Evolutionary conservation across 2,888 invertebrate genomes (phyloP).

Genomic region (Mythimna ferrago): DNA sequence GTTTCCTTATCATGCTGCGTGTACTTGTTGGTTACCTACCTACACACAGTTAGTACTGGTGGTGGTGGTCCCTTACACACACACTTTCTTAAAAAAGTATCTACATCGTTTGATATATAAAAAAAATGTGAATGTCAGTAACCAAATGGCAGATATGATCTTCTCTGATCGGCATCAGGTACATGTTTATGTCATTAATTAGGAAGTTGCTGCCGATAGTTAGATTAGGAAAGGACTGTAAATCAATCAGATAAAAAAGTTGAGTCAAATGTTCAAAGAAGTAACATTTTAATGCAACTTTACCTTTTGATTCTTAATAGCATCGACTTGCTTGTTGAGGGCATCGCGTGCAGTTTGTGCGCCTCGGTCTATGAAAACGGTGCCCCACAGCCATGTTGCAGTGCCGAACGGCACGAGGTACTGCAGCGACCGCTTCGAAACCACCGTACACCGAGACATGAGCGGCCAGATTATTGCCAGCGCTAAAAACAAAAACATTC

Average conservation of each 20-base stretch:
- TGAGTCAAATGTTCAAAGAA: constrained; percentile 31
- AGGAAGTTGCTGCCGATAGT: neutral
- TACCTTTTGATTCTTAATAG: constrained; percentile 92
- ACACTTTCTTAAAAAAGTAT: too few species aligned
- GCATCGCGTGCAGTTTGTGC: constrained; percentile 94
- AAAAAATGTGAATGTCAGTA: neutral
- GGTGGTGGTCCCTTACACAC: neutral
- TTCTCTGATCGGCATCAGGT: neutral
- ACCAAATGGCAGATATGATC: neutral
- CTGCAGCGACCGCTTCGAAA: constrained; percentile 96
- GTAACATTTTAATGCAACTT: constrained; percentile 35
- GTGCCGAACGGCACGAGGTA: constrained; percentile 96
- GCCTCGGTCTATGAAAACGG: constrained; percentile 96
- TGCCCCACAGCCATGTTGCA: constrained; percentile 96
- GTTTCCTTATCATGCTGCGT: neutral
- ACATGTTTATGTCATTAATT: neutral
- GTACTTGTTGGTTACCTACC: neutral
- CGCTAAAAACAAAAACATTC: constrained; percentile 83
- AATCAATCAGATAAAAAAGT: constrained; percentile 14
- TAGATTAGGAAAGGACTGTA: neutral
- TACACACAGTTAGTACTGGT: neutral
- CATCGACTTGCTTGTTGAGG: constrained; percentile 93
- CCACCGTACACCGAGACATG: constrained; percentile 94
- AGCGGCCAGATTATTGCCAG: constrained; percentile 95
- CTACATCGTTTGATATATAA: too few species aligned